Conservation (phyloP, 2,888 invertebrate species). For the Acrobasis suavella region DNA sequence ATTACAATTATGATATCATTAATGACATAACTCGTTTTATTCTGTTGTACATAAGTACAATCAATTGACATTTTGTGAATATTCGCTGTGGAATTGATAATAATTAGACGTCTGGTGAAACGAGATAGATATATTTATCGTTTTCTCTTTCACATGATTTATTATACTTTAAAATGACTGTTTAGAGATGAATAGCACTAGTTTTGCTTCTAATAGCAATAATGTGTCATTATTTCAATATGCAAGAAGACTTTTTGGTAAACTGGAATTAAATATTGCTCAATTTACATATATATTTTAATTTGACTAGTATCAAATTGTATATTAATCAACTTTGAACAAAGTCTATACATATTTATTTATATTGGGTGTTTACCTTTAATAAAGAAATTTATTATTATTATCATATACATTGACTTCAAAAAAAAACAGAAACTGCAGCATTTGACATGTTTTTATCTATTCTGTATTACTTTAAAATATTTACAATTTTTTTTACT, state of each 20-base stretch:
- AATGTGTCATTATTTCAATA: background rate
- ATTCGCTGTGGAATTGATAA: slow-evolving; percentile 13
- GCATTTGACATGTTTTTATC: no score
- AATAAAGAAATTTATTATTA: no score
- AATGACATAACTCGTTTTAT: background rate
- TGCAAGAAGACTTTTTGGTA: background rate
- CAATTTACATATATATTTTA: no score
- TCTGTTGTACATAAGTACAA: slow-evolving; percentile 15
- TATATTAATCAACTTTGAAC: no score
- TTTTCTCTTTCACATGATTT: slow-evolving; percentile 9
- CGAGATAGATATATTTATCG: slow-evolving; percentile 1
- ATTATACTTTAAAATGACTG: background rate
- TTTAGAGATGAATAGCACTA: background rate
- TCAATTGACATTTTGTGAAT: slow-evolving; percentile 9
- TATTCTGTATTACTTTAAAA: no score
- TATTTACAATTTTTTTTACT: no score
- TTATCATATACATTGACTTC: no score
- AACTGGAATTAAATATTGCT: background rate
- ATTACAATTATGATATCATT: slow-evolving; percentile 7
- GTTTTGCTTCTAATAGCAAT: background rate
- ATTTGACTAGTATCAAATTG: no score
- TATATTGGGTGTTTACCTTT: no score
- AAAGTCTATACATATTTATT: no score
- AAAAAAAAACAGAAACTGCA: no score
- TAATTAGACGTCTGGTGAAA: background rate